Evolutionary conservation across 2,888 invertebrate species (phyloP), one percentile per base, ranked within the genome.

Genomic region (Ecliptopera silaceata): DNA sequence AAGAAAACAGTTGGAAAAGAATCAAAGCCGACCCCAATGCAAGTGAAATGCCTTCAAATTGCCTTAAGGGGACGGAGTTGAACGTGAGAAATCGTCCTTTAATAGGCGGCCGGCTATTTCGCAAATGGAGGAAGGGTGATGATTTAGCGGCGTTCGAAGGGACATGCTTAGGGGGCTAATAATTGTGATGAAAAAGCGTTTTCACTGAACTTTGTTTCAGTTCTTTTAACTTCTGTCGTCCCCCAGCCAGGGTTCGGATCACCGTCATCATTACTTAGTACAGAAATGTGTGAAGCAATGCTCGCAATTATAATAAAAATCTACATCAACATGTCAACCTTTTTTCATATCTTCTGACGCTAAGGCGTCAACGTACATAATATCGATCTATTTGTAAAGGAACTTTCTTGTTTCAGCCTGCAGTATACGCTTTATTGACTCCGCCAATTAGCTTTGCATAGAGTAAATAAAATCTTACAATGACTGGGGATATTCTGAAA

Each of bases 71-170:
- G 47, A 18, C 41, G 38, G 46, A 57, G 51, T 2, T 45, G 67
- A 61, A 61, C 61, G 82, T 88, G 88, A 90, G 86, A 88, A 88
- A 90, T 89, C 82, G 88, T 80, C 85, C 82, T 89, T 89, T 88
- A 89, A 88, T 88, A 88, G 89, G 81, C 78, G 81, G 73, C 74
- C 76, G 82, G 85, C 86, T 75, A 79, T 77, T 77, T 71, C 72
- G 72, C 65, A 77, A 77, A 77, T 75, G 74, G 74, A 72, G 72
- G 75, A 77, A 77, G 80, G 80, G 79, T 75, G 79, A 78, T 80
- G 79, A 80, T 79, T 78, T 79, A 79, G 71, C 74, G 71, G 63
- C 49, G 57, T 62, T 62, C 61, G 56, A 60, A 58, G 61, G 58
- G 61, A 61, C 65, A 63, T 61, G 58, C 61, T 65, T 60, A 53